phyloP scores from a whole-genome alignment of 2,888 invertebrate genomes.

The Zygaena filipendulae region DNA sequence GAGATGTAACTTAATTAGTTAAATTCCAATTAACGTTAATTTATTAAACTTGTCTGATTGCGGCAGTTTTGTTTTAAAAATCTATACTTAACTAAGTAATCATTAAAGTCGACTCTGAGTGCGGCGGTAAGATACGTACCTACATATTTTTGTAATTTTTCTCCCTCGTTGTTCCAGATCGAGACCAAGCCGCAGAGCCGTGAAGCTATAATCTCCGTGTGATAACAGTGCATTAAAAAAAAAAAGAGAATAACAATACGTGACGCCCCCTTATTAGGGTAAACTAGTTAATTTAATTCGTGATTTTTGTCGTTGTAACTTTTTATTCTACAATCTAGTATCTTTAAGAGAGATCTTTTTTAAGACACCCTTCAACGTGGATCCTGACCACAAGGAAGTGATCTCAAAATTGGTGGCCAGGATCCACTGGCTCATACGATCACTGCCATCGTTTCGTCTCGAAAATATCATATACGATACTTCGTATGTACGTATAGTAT shows the following conservation, averaged over 20 bases:
- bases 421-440: slow-evolving; percentile 25
- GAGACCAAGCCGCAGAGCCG: slow-evolving; percentile 21
- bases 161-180: slow-evolving; percentile 47
- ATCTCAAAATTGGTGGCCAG: slow-evolving; percentile 46
- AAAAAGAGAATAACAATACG: slow-evolving; percentile 25
- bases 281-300: slow-evolving; percentile 60
- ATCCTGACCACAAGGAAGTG: slow-evolving; percentile 44
- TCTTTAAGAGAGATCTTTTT: slow-evolving; percentile 3
- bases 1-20: too few relatives aligned
- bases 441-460: slow-evolving; percentile 41
- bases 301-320: slow-evolving; percentile 41
- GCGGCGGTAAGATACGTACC: too few relatives aligned
- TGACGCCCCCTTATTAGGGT: slow-evolving; percentile 35
- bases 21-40: too few relatives aligned
- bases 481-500: slow-evolving; percentile 23
- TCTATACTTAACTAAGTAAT: too few relatives aligned
- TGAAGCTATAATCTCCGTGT: slow-evolving; percentile 33
- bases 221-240: slow-evolving; percentile 50
- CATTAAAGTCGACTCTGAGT: too few relatives aligned
- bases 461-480: slow-evolving; percentile 31
- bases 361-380: slow-evolving; percentile 19
- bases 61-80: too few relatives aligned
- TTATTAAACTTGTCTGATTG: too few relatives aligned
- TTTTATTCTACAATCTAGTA: slow-evolving; percentile 3
- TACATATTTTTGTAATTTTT: too few relatives aligned